phyloP scores from a whole-genome alignment of 2,797 vertebrate genomes.

The Nyctalus aviator region DNA sequence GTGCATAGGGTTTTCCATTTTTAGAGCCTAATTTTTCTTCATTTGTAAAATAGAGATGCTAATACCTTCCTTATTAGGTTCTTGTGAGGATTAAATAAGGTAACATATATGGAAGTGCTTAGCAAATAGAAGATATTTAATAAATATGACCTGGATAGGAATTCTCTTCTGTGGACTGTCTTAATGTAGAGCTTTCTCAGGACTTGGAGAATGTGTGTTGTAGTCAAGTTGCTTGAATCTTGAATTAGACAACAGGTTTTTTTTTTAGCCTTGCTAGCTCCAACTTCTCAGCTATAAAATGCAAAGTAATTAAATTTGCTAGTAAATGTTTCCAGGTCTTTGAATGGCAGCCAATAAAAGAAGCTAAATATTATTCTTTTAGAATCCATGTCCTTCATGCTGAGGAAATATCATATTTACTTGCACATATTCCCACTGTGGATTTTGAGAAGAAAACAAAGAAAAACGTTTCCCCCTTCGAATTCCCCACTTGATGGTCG shows the following conservation, averaged over 20 bases:
- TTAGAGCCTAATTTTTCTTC: not conserved
- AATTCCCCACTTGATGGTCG: constrained; percentile 34
- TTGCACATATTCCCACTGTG: constrained; percentile 31
- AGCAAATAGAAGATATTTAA: constrained; percentile 42
- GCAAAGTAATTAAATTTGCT: constrained; percentile 74
- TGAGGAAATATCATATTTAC: constrained; percentile 64
- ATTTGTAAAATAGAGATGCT: constrained; percentile 22
- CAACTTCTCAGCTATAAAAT: constrained; percentile 60
- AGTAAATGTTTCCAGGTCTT: constrained; percentile 74
- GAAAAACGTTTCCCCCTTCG: constrained; percentile 5
- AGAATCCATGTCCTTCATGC: constrained; percentile 61
- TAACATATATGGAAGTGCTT: not conserved
- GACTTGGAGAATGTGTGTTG: not conserved
- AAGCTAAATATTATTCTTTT: constrained; percentile 70
- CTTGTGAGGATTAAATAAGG: constrained; percentile 15
- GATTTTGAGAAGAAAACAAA: constrained; percentile 58
- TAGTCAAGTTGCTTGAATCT: constrained; percentile 27
- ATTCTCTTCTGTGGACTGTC: not conserved
- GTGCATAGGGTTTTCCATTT: not conserved
- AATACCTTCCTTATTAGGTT: constrained; percentile 38
- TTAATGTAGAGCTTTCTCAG: not conserved
- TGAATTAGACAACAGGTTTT: not conserved
- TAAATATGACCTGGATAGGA: constrained; percentile 14
- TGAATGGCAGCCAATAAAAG: constrained; percentile 72
- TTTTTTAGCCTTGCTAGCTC: constrained; percentile 27